Evolutionary conservation across 2,113 vertebrate species (phyloP), one percentile per base, ranked within the genome.

Genomic region (Oceanites oceanicus): DNA sequence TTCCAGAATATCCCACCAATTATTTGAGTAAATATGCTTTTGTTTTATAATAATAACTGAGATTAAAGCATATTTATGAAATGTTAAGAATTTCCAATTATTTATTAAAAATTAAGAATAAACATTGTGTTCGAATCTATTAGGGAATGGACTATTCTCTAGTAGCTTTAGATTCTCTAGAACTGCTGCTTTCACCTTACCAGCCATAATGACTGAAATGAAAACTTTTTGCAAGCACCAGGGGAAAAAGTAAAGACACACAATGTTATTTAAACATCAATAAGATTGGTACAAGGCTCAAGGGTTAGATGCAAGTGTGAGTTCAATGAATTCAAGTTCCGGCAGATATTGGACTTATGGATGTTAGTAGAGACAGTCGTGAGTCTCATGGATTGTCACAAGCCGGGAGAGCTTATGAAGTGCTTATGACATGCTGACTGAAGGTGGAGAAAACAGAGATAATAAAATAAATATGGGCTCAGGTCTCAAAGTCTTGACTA

Each of bases 381-480:
- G 66, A 0, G 0, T 72, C 44, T 78, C 76, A 86, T 62, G 86
- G 56, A 91, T 82, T 94, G 32, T 40, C 72, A 94, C 70, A 75
- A 75, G 23, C 34, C 83, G 85, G 68, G 40, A 71, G 72, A 52
- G 13, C 27, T 88, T 84, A 73, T 50, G 36, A 73, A 76, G 44
- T 67, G 29, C 63, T 91, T 82, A 81, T 34, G 29, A 53, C 84
- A 59, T n/a, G 55, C 75, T 94, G 90, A 86, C 27, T 90, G 71
- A 68, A 66, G 45, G 49, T 76, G 47, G 42, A 88, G 63, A 66
- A 93, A 96, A 74, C 32, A 80, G 50, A 79, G 47, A 58, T 55
- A 79, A 88, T 90, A 96, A 96, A 96, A 91, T 70, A 93, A 86
- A 83, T 71, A 94, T 36, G 55, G 50, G n/a, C 40, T 79, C 36